Base-by-base conservation (phyloP, 2,888 invertebrate species). In the Merodon equestris region DNA sequence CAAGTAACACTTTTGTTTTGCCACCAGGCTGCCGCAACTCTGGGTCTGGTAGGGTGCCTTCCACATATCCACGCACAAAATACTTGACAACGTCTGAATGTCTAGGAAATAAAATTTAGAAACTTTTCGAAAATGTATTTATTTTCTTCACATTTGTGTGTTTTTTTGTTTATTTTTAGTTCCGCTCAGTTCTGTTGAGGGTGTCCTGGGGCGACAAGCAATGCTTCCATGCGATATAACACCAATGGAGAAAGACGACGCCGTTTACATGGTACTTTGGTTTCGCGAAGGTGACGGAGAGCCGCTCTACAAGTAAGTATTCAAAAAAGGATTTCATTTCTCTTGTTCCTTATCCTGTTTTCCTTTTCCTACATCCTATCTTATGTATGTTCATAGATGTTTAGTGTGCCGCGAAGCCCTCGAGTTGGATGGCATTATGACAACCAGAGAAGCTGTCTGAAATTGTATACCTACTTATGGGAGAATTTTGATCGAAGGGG, bases 191-290 rank as follows among this genome's bases (percentile, higher is more conserved):
- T 93, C 94, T 85, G 94, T 96, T 75, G 93, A 94, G 86, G 96
- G 96, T 19, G 96, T 96, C 4, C 90, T 94, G 82, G 94, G 94
- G 27, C 93, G 94, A 87, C 94, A 94, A 87, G 95, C 94, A 15
- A 93, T 94, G 81, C 90, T 97, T 61, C 96, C 96, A 10, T 97
- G 97, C 88, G 95, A 96, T 89, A 95, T 97, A 83, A 92, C 93
- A 83, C 93, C 96, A 9, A 91, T 92, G 82, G 93, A 94, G 85
- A 91, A 93, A 63, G 93, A 95, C 85, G 96, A 96, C 89, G 93
- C 93, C 19, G 95, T 96, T 63, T 94, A 93, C 85, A 95, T 96
- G 95, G 96, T 96, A 83, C 91, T 96, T 40, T 96, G 96, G 96
- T 96, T 95, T 89, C 95, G 95, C 86, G 95, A 95, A 87, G 92